Evolutionary conservation across 1,140 invertebrate species (phyloP), one percentile per base, ranked within the genome.

Genomic region (Akabosia matsudoensis): DNA sequence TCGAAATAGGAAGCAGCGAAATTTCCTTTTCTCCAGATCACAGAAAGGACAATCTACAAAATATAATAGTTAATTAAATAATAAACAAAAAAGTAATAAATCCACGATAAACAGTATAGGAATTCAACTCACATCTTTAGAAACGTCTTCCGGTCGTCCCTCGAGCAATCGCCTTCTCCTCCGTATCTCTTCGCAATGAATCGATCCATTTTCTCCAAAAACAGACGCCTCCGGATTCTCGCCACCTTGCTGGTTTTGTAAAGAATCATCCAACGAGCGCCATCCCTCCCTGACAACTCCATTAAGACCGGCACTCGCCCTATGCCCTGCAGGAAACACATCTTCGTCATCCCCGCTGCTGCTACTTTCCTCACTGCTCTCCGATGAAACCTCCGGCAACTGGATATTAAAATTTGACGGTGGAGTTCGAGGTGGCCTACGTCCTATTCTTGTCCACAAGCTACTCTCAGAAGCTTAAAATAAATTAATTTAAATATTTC

Each of bases 1-100:
- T 90, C 88, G 83, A 91, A 93, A 82, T 89, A 90, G 0, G 91
- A 90, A 16, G 90, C 88, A 37, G 90, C 91, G 24, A 92, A 28
- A 70, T 79, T 83, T n/a, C 84, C 84, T 56, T 73, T 74, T 74
- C 83, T 83, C 85, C 84, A 86, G 18, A 80, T 74, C n/a, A 82
- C 54, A 28, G 74, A 77, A 7, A 82, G 24, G 0, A 80, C 73
- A 0, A 61, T 24, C 81, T 82, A 56, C 16, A 61, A 76, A 70
- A 67, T 13, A 74, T 18, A 73, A 75, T 10, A 52, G 34, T 10
- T 18, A 26, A 26, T 22, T 51, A 7, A 70, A 61, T 13, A 51
- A 30, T 70, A 70, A 22, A 31, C 7, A 10, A 34, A 31, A 30
- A 70, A 28, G 52, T 54, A 74, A 33, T 54, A 18, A 26, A 61